Conservation (phyloP, 2,888 invertebrate species). For the Cosmia pyralina region DNA sequence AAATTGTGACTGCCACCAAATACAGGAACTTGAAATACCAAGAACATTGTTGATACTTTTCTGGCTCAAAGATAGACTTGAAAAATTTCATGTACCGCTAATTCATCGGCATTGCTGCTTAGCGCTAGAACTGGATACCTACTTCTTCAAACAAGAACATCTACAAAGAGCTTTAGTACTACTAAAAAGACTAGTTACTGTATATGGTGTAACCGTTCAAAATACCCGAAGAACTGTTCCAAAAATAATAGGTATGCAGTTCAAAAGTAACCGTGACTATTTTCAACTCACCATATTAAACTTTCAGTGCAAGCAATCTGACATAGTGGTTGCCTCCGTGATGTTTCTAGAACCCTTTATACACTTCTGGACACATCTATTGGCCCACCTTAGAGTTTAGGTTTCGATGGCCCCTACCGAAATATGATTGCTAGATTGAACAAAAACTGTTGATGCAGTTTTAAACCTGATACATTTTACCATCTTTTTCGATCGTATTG, state of each 20-base stretch:
- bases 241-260: not conserved
- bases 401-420: too few species aligned
- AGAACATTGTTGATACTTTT: not conserved
- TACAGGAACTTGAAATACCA: not conserved
- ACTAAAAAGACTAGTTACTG: too few species aligned
- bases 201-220: not conserved
- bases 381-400: too few species aligned
- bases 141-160: too few species aligned
- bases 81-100: not conserved
- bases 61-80: not conserved
- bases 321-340: conserved; percentile 26
- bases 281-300: conserved; percentile 24
- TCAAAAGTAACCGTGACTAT: conserved; percentile 22
- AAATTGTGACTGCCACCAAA: not conserved
- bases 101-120: too few species aligned
- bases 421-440: too few species aligned
- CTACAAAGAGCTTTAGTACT: too few species aligned
- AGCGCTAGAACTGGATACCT: too few species aligned
- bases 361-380: too few species aligned
- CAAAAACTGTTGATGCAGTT: too few species aligned
- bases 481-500: too few species aligned
- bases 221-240: conserved; percentile 11
- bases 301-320: conserved; percentile 46
- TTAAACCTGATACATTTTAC: too few species aligned
- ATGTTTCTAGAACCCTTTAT: conserved; percentile 10